Conservation (phyloP, 1,140 invertebrate genomes). For the Sitodiplosis mosellana region DNA sequence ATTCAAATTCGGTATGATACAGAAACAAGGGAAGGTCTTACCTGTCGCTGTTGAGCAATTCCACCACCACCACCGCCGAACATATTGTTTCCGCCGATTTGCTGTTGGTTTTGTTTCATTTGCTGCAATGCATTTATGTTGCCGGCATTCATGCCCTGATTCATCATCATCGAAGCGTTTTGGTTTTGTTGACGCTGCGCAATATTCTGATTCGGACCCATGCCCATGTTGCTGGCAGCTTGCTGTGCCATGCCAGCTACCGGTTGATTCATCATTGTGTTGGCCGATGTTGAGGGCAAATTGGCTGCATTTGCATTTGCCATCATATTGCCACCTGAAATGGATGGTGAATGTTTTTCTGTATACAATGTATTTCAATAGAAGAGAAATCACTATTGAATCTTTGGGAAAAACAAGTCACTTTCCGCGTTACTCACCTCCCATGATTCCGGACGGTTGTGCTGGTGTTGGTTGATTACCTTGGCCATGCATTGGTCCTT, state of each 20-base stretch:
- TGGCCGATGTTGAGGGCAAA: neutral
- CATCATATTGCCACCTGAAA: constrained; percentile 25
- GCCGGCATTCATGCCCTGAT: neutral
- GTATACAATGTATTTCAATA: no score
- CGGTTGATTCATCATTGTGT: neutral
- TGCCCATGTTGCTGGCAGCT: neutral
- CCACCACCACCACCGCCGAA: no score
- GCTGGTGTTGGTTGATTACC: neutral
- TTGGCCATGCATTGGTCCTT: constrained; percentile 24
- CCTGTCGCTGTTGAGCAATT: constrained; percentile 25
- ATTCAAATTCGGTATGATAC: no score
- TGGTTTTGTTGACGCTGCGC: neutral
- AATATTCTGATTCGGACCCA: neutral
- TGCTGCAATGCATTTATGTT: constrained; percentile 2
- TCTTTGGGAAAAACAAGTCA: no score
- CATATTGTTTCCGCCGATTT: neutral
- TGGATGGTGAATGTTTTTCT: no score
- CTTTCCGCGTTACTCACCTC: no score
- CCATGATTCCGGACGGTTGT: no score
- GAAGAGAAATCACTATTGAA: no score
- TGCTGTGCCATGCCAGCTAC: neutral
- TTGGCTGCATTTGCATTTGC: neutral
- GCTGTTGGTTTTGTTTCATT: constrained; percentile 9
- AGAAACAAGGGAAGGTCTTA: no score
- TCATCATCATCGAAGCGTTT: constrained; percentile 6